Conservation (phyloP, 1,140 invertebrate genomes). For the Sogatella furcifera region DNA sequence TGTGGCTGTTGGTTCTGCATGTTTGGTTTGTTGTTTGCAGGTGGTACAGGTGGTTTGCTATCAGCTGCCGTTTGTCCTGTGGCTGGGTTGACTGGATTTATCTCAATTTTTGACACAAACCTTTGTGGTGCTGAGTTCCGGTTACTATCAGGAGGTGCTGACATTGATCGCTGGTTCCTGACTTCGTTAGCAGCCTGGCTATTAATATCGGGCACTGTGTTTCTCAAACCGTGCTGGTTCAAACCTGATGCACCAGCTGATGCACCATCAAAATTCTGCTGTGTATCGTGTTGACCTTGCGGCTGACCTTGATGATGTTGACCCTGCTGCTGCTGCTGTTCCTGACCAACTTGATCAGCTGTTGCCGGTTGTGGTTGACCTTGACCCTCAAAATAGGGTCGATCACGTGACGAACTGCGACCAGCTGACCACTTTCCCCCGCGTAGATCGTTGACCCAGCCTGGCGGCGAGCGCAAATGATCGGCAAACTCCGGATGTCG, state of each 20-base stretch:
- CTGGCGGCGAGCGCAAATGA: conserved; percentile 34
- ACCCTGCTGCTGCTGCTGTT: conserved; percentile 15
- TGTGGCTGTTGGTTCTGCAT: conserved; percentile 26
- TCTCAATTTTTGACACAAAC: conserved; percentile 44
- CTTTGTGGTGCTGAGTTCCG: conserved; percentile 33
- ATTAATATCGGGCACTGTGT: conserved; percentile 59
- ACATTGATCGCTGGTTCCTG: conserved; percentile 53
- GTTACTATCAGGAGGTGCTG: conserved; percentile 47
- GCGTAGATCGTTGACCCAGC: conserved; percentile 31
- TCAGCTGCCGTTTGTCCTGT: neutral
- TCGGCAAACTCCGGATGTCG: conserved; percentile 50
- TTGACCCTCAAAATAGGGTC: neutral
- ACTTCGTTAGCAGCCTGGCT: conserved; percentile 26
- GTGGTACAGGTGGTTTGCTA: conserved; percentile 15
- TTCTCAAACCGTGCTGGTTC: conserved; percentile 57
- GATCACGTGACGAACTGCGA: neutral
- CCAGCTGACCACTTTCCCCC: neutral
- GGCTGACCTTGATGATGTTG: too few species aligned
- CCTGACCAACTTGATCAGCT: neutral
- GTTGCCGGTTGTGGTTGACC: neutral
- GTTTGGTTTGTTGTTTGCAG: conserved; percentile 21
- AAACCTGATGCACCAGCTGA: conserved; percentile 29
- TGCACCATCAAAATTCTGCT: neutral
- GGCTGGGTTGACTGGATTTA: conserved; percentile 33
- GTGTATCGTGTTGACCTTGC: conserved; percentile 16